Evolutionary conservation across 2,888 invertebrate genomes (phyloP).

Genomic region (Athalia rosae): DNA sequence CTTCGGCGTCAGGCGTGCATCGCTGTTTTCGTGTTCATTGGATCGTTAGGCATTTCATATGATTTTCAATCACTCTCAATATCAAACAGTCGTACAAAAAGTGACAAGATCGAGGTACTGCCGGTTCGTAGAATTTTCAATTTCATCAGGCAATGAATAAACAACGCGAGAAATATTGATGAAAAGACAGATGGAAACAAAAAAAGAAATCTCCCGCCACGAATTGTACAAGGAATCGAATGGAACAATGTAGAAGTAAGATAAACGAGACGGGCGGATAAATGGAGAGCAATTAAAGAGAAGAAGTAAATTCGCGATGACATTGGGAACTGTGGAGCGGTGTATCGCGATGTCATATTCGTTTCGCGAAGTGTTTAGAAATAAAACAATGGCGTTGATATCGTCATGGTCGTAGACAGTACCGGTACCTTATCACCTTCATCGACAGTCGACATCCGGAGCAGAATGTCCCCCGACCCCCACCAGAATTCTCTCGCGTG

Average conservation of each 20-base stretch:
- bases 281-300: neutral
- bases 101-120: constrained; percentile 35
- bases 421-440: constrained; percentile 43
- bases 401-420: constrained; percentile 35
- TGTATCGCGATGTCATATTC: neutral
- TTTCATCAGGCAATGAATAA: neutral
- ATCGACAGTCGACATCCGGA: constrained; percentile 38
- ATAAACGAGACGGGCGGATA: neutral
- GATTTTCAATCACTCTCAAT: neutral
- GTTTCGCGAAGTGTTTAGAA: neutral
- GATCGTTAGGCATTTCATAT: neutral
- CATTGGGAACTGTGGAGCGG: neutral
- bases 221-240: neutral
- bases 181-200: neutral
- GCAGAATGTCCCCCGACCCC: constrained; percentile 30
- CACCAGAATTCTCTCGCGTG: constrained; percentile 34
- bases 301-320: neutral
- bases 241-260: neutral
- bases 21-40: neutral
- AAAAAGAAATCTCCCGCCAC: constrained; percentile 6
- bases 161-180: too few relatives aligned
- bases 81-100: neutral
- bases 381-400: constrained; percentile 25
- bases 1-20: neutral
- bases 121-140: neutral